Base-by-base conservation (phyloP, 2,888 invertebrate genomes). In the Clivina fossor region DNA sequence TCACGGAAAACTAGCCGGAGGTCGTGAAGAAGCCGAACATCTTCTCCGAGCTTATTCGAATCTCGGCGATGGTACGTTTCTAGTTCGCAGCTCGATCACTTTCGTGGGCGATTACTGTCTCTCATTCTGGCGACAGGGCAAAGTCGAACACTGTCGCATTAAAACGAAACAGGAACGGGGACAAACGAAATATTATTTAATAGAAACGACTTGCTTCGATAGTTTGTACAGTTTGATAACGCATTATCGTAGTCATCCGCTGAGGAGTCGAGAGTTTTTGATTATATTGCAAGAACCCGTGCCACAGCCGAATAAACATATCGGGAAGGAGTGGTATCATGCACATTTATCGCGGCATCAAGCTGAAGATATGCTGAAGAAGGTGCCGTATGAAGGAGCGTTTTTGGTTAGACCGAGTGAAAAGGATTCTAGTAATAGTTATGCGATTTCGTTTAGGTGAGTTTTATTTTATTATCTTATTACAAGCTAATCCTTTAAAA, bases 101-200 rank as follows among this genome's bases (percentile, higher is more conserved):
- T 96, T 96, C 74, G 92, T 95, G 0, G 96, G 96, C 0, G 96
- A 96, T 72, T 96, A 94, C 70, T 93, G 94, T 59, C 76, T 97
- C 19, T 96, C 95, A 0, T 96, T 97, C 75, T 93, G 92, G 94
- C 81, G 94, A 9, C 85, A 88, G 64, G 90, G 88, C 33, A 85
- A 86, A 68, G 92, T 92, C 1, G 93, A 93, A 72, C 96, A 96
- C 71, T 95, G 95, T 70, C 82, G 94, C 38, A 96, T 96, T 57
- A 88, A 90, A 69, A 79, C 93, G 46, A 90, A 90, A 67, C 93
- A 93, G 68, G 93, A 93, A 59, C 83, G 88, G 66, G 94, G 94
- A 3, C 79, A 88, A 62, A 90, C 88, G 0, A 93, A 91, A 72
- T 97, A 91, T 75, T 95, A 89, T 74, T 77, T 97, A 49, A 91